A percentile compares a stretch with the other conserved stretches of the same genome.
Conservation (phyloP, 2,113 vertebrate species). For the Mesoclemmys tuberculata region DNA sequence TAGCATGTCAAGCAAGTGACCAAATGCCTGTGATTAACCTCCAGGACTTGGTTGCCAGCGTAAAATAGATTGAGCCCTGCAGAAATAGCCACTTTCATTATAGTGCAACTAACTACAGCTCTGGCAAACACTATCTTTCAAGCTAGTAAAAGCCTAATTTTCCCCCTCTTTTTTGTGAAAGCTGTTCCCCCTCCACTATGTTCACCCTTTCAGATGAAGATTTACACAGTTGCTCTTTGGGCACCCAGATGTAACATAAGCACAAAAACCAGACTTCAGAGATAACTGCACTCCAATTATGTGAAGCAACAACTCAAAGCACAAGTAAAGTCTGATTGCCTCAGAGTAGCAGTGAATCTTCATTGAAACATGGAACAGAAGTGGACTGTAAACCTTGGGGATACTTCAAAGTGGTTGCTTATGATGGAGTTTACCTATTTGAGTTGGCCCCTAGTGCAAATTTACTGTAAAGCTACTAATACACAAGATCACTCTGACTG, state of each 20-base stretch:
- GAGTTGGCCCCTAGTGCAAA: not conserved
- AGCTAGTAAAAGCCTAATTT: not conserved
- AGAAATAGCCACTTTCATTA: not conserved
- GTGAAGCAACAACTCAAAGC: slow-evolving; percentile 9
- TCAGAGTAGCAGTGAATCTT: not conserved
- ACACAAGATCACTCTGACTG: not conserved
- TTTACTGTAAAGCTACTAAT: not conserved
- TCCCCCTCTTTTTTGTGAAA: not conserved
- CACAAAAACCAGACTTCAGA: slow-evolving; percentile 8
- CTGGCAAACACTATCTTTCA: not conserved
- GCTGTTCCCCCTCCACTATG: not conserved
- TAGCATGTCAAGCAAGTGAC: not conserved
- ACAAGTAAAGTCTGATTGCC: not conserved
- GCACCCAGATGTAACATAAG: not conserved
- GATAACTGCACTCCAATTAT: slow-evolving; percentile 19
- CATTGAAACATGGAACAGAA: not conserved
- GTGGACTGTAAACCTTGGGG: not conserved
- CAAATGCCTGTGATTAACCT: not conserved
- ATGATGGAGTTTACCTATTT: not conserved
- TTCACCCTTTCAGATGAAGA: not conserved
- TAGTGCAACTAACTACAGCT: not conserved
- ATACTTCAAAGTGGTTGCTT: not conserved
- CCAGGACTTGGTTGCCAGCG: not conserved
- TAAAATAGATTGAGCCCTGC: not conserved
- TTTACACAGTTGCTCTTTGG: slow-evolving; percentile 6